These are phyloP conservation scores for Bubalus kerabau DNA, from an alignment of 2,113 vertebrate genomes.

Conservation along the genomic window DNA sequence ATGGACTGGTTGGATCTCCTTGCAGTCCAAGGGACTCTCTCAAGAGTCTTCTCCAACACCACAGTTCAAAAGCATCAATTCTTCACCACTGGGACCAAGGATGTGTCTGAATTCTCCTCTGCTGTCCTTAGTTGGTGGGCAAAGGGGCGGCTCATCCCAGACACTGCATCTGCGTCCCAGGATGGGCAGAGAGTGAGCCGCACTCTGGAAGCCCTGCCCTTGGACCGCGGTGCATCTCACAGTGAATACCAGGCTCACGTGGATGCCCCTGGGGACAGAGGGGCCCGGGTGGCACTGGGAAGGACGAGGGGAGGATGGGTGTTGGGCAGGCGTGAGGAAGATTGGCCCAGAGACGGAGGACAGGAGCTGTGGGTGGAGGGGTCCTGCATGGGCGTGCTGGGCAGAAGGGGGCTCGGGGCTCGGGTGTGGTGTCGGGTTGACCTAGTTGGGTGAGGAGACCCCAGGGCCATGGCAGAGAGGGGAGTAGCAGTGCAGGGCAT, in stretches of 20 bases:
- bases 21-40: not conserved
- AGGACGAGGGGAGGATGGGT: rapidly evolving
- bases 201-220: not conserved
- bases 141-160: not conserved
- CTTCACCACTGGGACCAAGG: not conserved
- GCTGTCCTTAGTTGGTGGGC: not conserved
- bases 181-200: no score
- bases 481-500: not conserved
- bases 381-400: not conserved
- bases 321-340: not conserved
- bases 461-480: not conserved
- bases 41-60: not conserved
- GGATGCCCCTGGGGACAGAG: not conserved
- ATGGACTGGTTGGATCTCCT: not conserved
- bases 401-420: not conserved
- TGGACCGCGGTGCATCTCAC: not conserved
- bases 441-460: not conserved
- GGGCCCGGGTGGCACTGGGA: not conserved
- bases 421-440: rapidly evolving
- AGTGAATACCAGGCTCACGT: not conserved
- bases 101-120: no score
- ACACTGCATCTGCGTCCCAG: not conserved
- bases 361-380: not conserved
- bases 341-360: not conserved
- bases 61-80: not conserved